These are phyloP conservation scores for Tetrao urogallus DNA, from an alignment of 2,113 vertebrate species.

Conservation along the genomic window DNA sequence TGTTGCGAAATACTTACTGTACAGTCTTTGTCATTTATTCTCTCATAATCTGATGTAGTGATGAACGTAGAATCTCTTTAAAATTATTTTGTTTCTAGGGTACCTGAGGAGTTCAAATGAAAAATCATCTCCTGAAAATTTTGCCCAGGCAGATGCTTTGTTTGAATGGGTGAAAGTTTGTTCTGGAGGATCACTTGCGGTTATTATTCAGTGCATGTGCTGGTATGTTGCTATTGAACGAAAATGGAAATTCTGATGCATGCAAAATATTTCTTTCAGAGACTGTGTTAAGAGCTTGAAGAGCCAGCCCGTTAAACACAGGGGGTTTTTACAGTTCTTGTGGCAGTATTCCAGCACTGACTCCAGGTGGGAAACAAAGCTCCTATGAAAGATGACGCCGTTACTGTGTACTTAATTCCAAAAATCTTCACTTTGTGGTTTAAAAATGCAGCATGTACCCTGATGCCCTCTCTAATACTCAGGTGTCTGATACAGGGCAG, in stretches of 20 bases:
- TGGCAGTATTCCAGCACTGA: not conserved
- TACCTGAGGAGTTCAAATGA: not conserved
- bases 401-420: not conserved
- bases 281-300: not conserved
- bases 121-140: not conserved
- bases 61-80: not conserved
- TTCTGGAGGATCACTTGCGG: not conserved
- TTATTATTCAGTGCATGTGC: not conserved
- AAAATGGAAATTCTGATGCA: conserved; percentile 23
- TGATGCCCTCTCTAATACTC: not conserved
- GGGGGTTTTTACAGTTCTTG: not conserved
- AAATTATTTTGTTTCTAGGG: not conserved
- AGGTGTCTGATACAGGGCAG: not conserved
- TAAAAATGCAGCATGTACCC: not conserved
- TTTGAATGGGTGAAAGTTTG: not conserved
- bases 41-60: rapidly evolving
- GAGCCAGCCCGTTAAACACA: not conserved
- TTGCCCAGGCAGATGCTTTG: not conserved
- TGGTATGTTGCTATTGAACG: not conserved
- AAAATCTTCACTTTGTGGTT: not conserved
- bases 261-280: not conserved
- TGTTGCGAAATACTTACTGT: not conserved
- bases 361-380: not conserved
- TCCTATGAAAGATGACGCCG: not conserved
- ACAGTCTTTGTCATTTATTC: not conserved